A percentile compares a stretch with the other conserved stretches of the same genome.
These are phyloP conservation scores for Pedicia rivosa DNA, from an alignment of 2,888 invertebrate genomes.

Conservation along the genomic window DNA sequence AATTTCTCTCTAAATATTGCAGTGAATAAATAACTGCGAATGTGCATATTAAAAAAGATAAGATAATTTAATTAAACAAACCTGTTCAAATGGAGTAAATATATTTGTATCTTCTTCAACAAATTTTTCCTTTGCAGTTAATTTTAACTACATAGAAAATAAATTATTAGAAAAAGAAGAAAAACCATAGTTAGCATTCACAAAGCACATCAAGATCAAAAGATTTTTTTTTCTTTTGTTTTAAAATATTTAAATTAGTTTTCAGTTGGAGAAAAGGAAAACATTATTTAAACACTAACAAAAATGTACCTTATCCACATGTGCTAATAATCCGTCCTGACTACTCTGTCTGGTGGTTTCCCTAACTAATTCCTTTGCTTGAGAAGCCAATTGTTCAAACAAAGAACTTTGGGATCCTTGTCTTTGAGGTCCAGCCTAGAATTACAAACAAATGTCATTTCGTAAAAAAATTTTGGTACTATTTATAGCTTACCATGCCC, in stretches of 20 bases:
- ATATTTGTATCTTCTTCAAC: slow-evolving; percentile 60
- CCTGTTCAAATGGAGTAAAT: slow-evolving; percentile 70
- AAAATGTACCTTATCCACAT: slow-evolving; percentile 66
- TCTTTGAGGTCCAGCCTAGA: slow-evolving; percentile 33
- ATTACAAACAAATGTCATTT: background rate
- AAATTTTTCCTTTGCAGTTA: slow-evolving; percentile 34
- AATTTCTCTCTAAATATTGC: too few species aligned
- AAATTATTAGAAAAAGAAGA: slow-evolving; percentile 16
- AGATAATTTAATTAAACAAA: slow-evolving; percentile 34
- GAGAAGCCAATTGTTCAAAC: slow-evolving; percentile 73
- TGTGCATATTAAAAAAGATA: too few species aligned
- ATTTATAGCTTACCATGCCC: too few species aligned
- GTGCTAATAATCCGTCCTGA: slow-evolving; percentile 74
- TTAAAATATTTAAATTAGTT: background rate
- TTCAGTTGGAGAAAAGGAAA: slow-evolving; percentile 5
- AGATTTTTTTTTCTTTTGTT: too few species aligned
- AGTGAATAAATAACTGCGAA: too few species aligned
- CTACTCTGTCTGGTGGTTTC: slow-evolving; percentile 81
- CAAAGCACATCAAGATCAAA: too few species aligned
- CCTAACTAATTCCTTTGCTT: slow-evolving; percentile 75
- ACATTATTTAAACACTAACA: slow-evolving; percentile 5
- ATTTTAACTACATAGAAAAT: slow-evolving; percentile 12
- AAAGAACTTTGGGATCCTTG: slow-evolving; percentile 74
- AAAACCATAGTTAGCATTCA: too few species aligned
- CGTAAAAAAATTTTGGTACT: background rate